phyloP scores from a whole-genome alignment of 2,888 invertebrate species.

The Ceratothoa steindachneri region DNA sequence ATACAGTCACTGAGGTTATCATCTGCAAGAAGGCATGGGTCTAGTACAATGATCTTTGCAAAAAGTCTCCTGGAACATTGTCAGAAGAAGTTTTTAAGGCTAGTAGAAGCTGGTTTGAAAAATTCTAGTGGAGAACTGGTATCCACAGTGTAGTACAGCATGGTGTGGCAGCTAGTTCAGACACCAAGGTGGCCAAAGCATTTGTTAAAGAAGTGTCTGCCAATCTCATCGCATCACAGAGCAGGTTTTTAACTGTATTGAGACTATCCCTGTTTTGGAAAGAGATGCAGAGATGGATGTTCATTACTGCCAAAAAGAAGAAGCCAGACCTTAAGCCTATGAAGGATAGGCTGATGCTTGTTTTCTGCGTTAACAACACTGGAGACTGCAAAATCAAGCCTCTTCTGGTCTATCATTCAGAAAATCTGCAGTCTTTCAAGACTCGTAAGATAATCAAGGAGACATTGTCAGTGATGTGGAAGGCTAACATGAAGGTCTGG shows the following conservation, averaged over 20 bases:
- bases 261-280: constrained; percentile 2
- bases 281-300: constrained; percentile 17
- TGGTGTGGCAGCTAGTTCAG: constrained; percentile 31
- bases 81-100: background rate
- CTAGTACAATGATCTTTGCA: background rate
- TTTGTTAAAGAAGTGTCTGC: constrained; percentile 24
- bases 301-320: constrained; percentile 10
- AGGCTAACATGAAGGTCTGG: constrained; percentile 14
- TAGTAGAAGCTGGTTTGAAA: background rate
- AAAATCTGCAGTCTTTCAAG: constrained; percentile 20
- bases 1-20: constrained; percentile 38
- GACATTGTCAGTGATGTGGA: constrained; percentile 20
- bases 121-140: constrained; percentile 12
- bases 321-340: constrained; percentile 23
- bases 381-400: constrained; percentile 28
- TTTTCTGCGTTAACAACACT: no score
- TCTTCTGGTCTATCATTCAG: constrained; percentile 25
- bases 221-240: constrained; percentile 5
- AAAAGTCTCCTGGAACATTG: background rate
- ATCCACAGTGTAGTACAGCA: constrained; percentile 11
- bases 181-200: constrained; percentile 28
- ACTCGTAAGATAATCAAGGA: constrained; percentile 14
- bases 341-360: constrained; percentile 27
- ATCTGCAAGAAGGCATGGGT: constrained; percentile 45
- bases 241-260: constrained; percentile 7